Evolutionary conservation across 2,888 invertebrate genomes (phyloP).

Genomic region (Stenurella melanura): DNA sequence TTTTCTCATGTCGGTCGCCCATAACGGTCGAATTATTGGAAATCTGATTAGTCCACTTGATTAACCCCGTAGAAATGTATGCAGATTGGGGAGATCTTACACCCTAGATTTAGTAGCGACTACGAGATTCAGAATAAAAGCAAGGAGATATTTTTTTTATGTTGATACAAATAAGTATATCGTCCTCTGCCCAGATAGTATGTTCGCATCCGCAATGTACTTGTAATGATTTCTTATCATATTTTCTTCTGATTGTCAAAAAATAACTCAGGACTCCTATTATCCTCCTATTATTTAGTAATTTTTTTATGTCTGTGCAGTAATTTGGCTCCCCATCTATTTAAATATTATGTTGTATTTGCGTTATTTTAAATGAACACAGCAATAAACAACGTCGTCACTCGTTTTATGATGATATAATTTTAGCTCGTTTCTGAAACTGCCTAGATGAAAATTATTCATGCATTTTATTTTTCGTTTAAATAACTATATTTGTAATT

Average conservation of each 20-base stretch:
- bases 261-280: too few species aligned
- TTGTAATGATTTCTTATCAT: too few species aligned
- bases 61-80: not conserved
- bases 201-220: too few species aligned
- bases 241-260: too few species aligned
- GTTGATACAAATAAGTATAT: too few species aligned
- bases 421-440: not conserved
- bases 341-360: conserved; percentile 13
- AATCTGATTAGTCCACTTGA: not conserved
- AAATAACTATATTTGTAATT: too few species aligned
- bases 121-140: not conserved
- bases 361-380: not conserved
- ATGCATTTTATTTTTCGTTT: not conserved
- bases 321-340: not conserved
- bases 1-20: too few species aligned
- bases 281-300: too few species aligned
- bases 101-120: not conserved
- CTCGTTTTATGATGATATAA: not conserved
- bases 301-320: too few species aligned
- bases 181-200: too few species aligned
- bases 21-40: not conserved
- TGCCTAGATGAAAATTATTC: conserved; percentile 5
- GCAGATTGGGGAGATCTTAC: not conserved
- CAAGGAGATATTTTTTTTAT: not conserved
- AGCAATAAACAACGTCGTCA: not conserved